These are phyloP conservation scores for Drosophila athabasca DNA, from an alignment of 1,140 invertebrate genomes.

Conservation along the genomic window DNA sequence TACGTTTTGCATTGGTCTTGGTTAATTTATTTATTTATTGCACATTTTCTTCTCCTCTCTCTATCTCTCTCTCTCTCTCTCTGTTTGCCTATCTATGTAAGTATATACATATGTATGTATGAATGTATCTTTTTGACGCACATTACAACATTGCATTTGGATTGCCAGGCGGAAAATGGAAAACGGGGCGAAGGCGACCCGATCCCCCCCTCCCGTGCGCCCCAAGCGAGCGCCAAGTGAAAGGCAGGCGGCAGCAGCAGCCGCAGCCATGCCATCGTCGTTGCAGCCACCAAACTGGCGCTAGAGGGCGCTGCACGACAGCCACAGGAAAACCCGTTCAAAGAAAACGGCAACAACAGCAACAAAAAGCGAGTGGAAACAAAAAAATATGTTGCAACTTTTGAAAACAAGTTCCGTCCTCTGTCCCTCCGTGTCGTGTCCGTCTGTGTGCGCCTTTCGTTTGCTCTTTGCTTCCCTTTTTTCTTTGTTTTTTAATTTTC, in stretches of 20 bases:
- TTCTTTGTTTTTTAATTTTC: conserved; percentile 18
- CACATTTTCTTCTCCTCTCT: conserved; percentile 36
- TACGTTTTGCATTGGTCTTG: conserved; percentile 30
- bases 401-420: conserved; percentile 58
- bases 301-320: conserved; percentile 50
- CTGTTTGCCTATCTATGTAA: neutral
- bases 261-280: no score
- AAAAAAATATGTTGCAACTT: conserved; percentile 62
- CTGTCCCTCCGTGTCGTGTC: no score
- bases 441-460: conserved; percentile 47
- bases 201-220: neutral
- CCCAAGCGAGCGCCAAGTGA: conserved; percentile 20
- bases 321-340: conserved; percentile 55
- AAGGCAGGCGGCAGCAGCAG: conserved; percentile 15
- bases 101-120: no score
- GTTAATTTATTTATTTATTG: conserved; percentile 62
- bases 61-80: conserved; percentile 21
- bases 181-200: conserved; percentile 26
- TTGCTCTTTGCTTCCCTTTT: conserved; percentile 31
- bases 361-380: conserved; percentile 33
- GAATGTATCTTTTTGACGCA: conserved; percentile 30
- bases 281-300: conserved; percentile 5
- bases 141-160: conserved; percentile 49
- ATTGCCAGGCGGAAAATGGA: conserved; percentile 55
- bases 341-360: conserved; percentile 42